A percentile compares a stretch with the other conserved stretches of the same genome.
Conservation (phyloP, 2,797 vertebrate species). For the Chelidonichthys spinosus region DNA sequence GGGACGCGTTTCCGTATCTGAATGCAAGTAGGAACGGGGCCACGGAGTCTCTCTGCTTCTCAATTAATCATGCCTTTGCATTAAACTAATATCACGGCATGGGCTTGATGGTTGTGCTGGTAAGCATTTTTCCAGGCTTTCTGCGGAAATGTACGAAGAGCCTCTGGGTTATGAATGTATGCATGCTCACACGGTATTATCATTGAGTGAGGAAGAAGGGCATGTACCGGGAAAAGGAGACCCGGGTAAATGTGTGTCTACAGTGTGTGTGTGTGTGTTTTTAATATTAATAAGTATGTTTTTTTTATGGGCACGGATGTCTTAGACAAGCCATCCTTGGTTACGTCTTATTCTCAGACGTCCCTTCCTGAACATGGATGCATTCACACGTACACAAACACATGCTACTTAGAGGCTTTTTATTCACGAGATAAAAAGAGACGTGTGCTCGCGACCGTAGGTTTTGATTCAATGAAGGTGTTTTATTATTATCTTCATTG, state of each 20-base stretch:
- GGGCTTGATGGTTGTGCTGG: conserved; percentile 50
- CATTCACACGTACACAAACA: background rate
- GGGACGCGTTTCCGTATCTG: conserved; percentile 45
- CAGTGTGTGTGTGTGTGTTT: background rate
- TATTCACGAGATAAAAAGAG: background rate
- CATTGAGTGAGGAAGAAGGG: conserved; percentile 26
- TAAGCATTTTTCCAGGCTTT: conserved; percentile 62
- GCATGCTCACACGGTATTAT: conserved; percentile 38
- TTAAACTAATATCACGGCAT: conserved; percentile 68
- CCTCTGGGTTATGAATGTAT: conserved; percentile 43
- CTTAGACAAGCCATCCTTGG: background rate
- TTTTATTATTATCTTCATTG: background rate
- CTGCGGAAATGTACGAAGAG: conserved; percentile 48
- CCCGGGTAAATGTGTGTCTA: conserved; percentile 5
- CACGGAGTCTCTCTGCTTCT: conserved; percentile 46
- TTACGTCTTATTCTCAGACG: conserved; percentile 11
- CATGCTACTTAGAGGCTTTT: background rate
- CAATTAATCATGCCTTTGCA: conserved; percentile 68
- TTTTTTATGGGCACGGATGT: conserved; percentile 11
- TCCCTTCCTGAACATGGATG: background rate
- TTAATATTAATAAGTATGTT: background rate
- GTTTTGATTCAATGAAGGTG: background rate
- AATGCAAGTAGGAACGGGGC: conserved; percentile 47
- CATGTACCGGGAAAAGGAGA: conserved; percentile 8
- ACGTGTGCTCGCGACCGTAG: background rate